Evolutionary conservation across 2,888 invertebrate species (phyloP).

Genomic region (Chymomyza caudatula): DNA sequence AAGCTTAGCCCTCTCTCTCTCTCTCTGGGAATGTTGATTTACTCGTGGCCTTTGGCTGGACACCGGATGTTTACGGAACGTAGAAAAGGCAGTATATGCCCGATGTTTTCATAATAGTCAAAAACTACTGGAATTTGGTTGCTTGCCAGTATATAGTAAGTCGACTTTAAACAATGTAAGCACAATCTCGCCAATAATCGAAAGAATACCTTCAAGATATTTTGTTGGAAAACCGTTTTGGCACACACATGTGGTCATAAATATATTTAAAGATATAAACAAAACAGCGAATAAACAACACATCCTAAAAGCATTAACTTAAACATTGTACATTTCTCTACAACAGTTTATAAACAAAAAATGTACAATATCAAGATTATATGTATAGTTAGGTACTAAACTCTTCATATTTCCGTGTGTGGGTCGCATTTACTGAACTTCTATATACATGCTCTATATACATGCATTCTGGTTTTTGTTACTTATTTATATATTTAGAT

Average conservation of each 20-base stretch:
- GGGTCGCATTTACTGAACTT: neutral
- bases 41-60: neutral
- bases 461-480: neutral
- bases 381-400: neutral
- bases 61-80: neutral
- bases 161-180: slow-evolving; percentile 6
- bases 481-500: neutral
- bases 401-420: neutral
- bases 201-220: neutral
- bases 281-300: neutral
- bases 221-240: neutral
- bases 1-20: neutral
- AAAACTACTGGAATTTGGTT: neutral
- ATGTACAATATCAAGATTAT: neutral
- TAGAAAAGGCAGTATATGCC: no score
- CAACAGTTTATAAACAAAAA: neutral
- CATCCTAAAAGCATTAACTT: neutral
- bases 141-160: no score
- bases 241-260: neutral
- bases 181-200: neutral
- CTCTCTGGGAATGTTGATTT: neutral
- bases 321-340: neutral
- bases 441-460: neutral
- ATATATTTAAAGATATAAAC: neutral
- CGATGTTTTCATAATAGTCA: no score